Evolutionary conservation across 2,888 invertebrate genomes (phyloP), one percentile per base, ranked within the genome.

Genomic region (Mellilla xanthometata): DNA sequence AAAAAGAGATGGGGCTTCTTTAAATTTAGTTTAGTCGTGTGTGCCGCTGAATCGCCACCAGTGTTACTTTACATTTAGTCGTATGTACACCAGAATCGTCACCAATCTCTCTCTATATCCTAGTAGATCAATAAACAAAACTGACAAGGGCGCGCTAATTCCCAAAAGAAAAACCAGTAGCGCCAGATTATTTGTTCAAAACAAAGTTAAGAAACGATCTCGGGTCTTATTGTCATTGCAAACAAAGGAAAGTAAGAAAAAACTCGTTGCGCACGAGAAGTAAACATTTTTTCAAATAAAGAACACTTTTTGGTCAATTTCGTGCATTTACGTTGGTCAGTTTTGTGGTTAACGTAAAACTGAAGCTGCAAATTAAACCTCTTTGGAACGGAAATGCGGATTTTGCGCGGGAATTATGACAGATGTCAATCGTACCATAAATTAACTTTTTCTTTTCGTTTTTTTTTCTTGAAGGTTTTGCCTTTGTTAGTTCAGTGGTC

Each of bases 361-460:
- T 24, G 1, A 24, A 19, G 6, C 15, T 55, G 47, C 47, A 49
- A 55, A 40, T 46, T 50, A 55, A 52, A 54, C 38, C 24, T 44
- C 47, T 50, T 50, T 54, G 53, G 15, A 19, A 19, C 15, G 15
- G 4, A 19, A 49, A n/a, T n/a, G n/a, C 51, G 44, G 35, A 51
- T 34, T 31, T 35, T 59, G 59, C 62, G 70, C 72, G 73, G 70
- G 68, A 68, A 76, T 80, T 68, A 66, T 79, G 81, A 81, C 81
- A 81, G 74, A 73, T 81, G 80, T 72, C 74, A 67, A 49, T 46
- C 51, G 60, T 56, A 64, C 67, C 62, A 65, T 71, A 65, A 63
- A 65, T 70, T 62, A 54, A 44, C 32, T 42, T 28, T 31, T 54
- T 58, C 24, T 60, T 56, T 60, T 36, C n/a, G 11, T 60, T 60